Percentiles rank a stretch among this genome's conserved stretches.
phyloP scores from a whole-genome alignment of 1,140 invertebrate genomes.

The Ceratina japonica region DNA sequence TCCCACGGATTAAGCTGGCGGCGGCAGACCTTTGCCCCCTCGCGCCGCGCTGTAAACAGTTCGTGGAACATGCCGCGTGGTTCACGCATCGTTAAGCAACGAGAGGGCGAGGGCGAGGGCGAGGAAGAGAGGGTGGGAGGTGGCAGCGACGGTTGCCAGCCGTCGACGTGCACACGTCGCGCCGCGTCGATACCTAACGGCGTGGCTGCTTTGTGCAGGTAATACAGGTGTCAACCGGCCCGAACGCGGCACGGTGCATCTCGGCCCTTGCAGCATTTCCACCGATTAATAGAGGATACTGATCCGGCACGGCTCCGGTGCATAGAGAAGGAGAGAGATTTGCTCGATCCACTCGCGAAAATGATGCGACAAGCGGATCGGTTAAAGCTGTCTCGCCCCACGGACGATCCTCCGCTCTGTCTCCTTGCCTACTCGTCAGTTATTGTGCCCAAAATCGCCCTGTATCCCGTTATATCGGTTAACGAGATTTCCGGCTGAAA shows the following conservation, averaged over 20 bases:
- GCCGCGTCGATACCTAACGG: constrained; percentile 53
- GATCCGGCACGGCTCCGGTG: background rate
- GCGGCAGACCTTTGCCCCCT: background rate
- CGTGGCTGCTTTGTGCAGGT: constrained; percentile 53
- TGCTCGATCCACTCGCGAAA: constrained; percentile 38
- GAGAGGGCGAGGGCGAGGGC: background rate
- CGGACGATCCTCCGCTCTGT: background rate
- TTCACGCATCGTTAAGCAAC: background rate
- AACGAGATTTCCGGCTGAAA: constrained; percentile 41
- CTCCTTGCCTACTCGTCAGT: constrained; percentile 20
- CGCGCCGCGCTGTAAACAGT: constrained; percentile 5
- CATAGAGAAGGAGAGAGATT: constrained; percentile 13
- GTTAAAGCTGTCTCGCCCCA: constrained; percentile 14
- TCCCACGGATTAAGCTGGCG: constrained; percentile 1
- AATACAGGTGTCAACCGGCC: constrained; percentile 56
- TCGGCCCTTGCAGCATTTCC: constrained; percentile 38
- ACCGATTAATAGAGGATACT: constrained; percentile 53
- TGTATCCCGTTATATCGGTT: constrained; percentile 33
- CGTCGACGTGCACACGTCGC: constrained; percentile 35
- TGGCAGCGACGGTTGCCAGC: constrained; percentile 32
- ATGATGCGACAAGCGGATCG: constrained; percentile 28
- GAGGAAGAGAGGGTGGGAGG: too few species aligned
- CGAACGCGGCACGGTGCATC: constrained; percentile 29
- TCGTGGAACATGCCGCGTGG: background rate
- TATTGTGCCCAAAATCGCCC: constrained; percentile 23